phyloP scores from a whole-genome alignment of 2,888 invertebrate species.

The Arenicola marina region DNA sequence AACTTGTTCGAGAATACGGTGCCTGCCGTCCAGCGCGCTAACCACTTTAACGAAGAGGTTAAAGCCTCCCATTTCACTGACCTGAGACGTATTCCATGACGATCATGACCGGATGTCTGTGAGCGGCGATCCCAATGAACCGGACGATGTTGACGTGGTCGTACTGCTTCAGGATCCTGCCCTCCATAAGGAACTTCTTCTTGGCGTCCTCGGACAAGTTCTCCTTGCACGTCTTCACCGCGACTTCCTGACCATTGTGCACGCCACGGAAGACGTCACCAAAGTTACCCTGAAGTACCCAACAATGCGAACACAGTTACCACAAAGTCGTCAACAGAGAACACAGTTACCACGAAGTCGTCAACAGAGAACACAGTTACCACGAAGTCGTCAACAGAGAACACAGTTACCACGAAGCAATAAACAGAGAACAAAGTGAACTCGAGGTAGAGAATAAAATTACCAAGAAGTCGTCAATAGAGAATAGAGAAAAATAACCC shows the following conservation, averaged over 20 bases:
- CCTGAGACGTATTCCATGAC: conserved; percentile 96
- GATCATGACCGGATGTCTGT: conserved; percentile 98
- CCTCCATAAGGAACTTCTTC: conserved; percentile 92
- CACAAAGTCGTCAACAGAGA: too few relatives aligned
- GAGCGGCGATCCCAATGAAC: conserved; percentile 95
- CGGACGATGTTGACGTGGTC: conserved; percentile 96
- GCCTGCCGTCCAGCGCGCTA: neutral
- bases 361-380: too few relatives aligned
- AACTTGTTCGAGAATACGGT: too few relatives aligned
- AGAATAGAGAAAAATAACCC: too few relatives aligned
- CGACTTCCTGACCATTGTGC: conserved; percentile 79
- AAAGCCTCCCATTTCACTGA: conserved; percentile 50
- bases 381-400: too few relatives aligned
- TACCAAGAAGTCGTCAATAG: too few relatives aligned
- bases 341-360: too few relatives aligned
- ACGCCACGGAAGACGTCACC: conserved; percentile 95
- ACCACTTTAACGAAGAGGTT: neutral
- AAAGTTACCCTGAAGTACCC: conserved; percentile 81
- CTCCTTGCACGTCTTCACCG: conserved; percentile 93
- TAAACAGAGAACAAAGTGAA: too few relatives aligned
- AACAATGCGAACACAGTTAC: too few relatives aligned
- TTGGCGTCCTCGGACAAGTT: conserved; percentile 92
- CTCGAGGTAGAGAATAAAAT: too few relatives aligned
- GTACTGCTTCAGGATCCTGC: conserved; percentile 92
- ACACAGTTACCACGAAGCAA: too few relatives aligned